Conservation (phyloP, 1,140 invertebrate genomes). For the Listronotus bonariensis region DNA sequence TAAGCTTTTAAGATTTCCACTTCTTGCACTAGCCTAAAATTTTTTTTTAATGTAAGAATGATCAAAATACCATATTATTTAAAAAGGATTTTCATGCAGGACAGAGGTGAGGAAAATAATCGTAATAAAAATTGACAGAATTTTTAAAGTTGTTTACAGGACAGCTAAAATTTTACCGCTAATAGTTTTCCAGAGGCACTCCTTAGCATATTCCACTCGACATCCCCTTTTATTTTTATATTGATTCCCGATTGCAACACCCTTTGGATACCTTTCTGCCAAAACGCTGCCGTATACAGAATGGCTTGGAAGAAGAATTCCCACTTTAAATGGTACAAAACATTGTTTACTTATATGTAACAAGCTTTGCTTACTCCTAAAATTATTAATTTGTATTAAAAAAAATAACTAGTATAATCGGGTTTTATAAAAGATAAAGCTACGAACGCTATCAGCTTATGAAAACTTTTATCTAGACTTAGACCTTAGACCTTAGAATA, state of each 20-base stretch:
- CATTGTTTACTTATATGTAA: constrained; percentile 73
- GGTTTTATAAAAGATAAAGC: no score
- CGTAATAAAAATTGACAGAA: neutral
- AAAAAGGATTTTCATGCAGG: no score
- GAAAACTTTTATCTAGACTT: no score
- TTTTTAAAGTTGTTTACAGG: neutral
- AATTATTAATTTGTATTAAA: constrained; percentile 13
- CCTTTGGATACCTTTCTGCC: constrained; percentile 62
- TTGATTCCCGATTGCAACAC: constrained; percentile 68
- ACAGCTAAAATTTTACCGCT: constrained; percentile 56
- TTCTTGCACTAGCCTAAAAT: constrained; percentile 46
- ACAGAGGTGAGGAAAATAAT: no score
- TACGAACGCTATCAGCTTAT: no score
- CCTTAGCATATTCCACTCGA: constrained; percentile 70
- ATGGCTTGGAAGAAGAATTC: constrained; percentile 63
- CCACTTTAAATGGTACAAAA: constrained; percentile 69
- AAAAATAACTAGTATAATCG: no score
- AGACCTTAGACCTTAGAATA: no score
- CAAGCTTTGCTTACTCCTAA: constrained; percentile 61
- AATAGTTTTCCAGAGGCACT: constrained; percentile 63
- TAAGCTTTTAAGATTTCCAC: constrained; percentile 44
- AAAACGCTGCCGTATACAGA: constrained; percentile 65
- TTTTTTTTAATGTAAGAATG: no score
- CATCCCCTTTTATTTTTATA: constrained; percentile 67
- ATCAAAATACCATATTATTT: no score